Evolutionary conservation across 1,140 invertebrate species (phyloP), one percentile per base, ranked within the genome.

Genomic region (Bombus balteatus): DNA sequence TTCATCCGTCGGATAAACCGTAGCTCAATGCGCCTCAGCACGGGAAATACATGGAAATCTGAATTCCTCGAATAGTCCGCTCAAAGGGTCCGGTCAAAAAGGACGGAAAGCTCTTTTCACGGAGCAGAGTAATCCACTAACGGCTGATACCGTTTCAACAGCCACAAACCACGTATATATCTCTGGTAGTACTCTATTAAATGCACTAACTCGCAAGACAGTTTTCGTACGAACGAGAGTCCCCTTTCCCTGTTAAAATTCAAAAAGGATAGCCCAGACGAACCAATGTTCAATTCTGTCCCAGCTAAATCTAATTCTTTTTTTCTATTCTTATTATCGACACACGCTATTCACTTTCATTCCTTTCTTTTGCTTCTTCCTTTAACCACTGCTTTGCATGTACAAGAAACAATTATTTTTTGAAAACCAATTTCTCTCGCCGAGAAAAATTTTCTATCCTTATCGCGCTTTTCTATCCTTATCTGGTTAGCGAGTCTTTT

Each of bases 131-230:
- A 85, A 85, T 85, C 83, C 39, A 85, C 83, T 80, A 85, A 80
- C 83, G 76, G 76, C 83, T 80, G 83, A 85, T 85, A 85, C 43
- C 53, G 77, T 85, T 80, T 85, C 83, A 80, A 72, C 76, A 80
- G 47, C 81, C 81, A 39, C 81, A 83, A 74, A 83, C 62, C 74
- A 68, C 73, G 81, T 74, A 74, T 62, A 81, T 37, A 37, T n/a
- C 59, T 73, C 39, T 28, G 34, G 28, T 13, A 62, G 70, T 74
- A 83, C 57, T 85, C 77, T 80, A 85, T 80, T 80, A 85, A 85
- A 85, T 80, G 66, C 68, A 18, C 41, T 80, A 80, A 80, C 53
- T 80, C 62, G 68, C 41, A 80, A 80, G 77, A 85, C 83, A 80
- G 57, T 72, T 47, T 76, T 53, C 81, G 32, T 66, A 13, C 5